Evolutionary conservation across 2,888 invertebrate species (phyloP).

Genomic region (Imbricaverruca yamaguchii): DNA sequence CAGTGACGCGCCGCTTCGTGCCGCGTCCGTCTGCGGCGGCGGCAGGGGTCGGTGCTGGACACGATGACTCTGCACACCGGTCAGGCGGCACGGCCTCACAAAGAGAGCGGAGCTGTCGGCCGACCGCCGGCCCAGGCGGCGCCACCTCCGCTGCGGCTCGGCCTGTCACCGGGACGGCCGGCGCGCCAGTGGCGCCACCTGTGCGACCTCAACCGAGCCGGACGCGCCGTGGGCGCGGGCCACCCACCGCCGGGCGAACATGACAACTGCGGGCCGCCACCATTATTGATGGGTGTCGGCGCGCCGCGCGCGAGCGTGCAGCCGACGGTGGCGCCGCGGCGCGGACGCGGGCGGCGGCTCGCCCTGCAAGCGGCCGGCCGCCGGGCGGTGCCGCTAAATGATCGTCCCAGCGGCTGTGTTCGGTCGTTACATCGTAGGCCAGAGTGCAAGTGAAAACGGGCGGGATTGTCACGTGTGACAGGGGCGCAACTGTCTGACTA

Average conservation of each 20-base stretch:
- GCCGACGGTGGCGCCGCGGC: not conserved
- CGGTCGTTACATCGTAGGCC: too few relatives aligned
- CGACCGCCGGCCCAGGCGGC: not conserved
- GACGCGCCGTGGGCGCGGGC: not conserved
- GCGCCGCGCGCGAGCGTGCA: not conserved
- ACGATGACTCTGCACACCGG: not conserved
- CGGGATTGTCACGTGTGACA: not conserved
- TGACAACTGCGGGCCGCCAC: slow-evolving; percentile 5
- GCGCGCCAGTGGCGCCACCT: too few relatives aligned
- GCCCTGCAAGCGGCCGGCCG: not conserved
- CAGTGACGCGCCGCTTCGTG: not conserved
- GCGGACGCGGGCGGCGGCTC: not conserved
- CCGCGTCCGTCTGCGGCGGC: not conserved
- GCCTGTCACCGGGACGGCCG: not conserved
- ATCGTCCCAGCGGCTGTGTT: not conserved
- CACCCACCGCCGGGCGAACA: slow-evolving; percentile 8
- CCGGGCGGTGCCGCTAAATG: not conserved
- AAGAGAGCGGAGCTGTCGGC: not conserved
- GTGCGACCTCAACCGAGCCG: not conserved
- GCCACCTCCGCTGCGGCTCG: not conserved
- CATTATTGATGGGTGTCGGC: slow-evolving; percentile 7
- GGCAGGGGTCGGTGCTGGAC: not conserved
- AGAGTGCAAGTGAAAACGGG: not conserved
- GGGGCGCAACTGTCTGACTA: too few relatives aligned
- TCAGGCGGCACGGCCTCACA: not conserved